phyloP scores from a whole-genome alignment of 2,797 vertebrate species.

The Natrix natrix region DNA sequence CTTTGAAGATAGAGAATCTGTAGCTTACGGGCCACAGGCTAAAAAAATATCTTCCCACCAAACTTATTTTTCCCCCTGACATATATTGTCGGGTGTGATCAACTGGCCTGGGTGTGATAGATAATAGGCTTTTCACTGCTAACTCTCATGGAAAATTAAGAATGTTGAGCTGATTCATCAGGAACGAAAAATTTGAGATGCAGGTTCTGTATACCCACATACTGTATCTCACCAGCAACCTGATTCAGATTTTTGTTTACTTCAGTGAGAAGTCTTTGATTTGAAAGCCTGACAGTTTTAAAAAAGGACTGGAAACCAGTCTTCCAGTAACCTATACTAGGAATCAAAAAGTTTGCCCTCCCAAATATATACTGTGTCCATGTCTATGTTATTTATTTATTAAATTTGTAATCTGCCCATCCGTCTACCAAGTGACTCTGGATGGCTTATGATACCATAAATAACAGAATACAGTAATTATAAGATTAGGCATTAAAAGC shows the following conservation, averaged over 20 bases:
- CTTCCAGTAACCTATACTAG: neutral
- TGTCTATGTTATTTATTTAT: neutral
- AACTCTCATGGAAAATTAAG: neutral
- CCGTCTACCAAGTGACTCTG: neutral
- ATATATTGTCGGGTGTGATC: neutral
- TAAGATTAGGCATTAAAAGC: neutral
- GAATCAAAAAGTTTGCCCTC: neutral
- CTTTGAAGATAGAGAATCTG: neutral
- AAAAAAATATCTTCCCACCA: neutral
- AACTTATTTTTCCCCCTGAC: fast-evolving
- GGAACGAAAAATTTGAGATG: neutral
- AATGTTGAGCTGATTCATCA: neutral
- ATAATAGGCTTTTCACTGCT: neutral
- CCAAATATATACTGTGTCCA: neutral
- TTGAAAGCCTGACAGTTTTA: neutral
- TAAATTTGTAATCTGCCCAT: neutral
- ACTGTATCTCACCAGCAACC: neutral
- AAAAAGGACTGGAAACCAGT: neutral
- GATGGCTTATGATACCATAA: neutral
- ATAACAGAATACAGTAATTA: neutral
- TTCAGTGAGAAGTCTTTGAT: neutral
- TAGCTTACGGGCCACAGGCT: neutral
- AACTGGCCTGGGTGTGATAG: neutral
- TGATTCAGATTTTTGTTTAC: neutral
- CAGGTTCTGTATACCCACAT: neutral